Evolutionary conservation across 2,888 invertebrate species (phyloP).

Genomic region (Ophraella communa): DNA sequence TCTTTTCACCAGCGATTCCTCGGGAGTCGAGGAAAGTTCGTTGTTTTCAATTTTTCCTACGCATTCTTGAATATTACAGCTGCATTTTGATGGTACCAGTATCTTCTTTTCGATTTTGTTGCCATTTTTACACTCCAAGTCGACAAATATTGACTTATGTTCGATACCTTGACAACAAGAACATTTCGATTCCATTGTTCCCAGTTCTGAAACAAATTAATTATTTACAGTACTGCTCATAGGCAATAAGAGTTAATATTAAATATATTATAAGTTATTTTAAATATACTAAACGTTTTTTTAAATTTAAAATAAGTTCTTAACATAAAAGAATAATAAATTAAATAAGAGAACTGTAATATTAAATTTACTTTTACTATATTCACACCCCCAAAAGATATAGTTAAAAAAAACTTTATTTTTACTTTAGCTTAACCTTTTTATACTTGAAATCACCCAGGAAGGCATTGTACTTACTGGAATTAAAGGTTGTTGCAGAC

Average conservation of each 20-base stretch:
- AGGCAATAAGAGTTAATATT: no score
- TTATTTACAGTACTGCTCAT: background rate
- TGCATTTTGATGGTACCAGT: conserved; percentile 55
- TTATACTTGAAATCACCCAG: no score
- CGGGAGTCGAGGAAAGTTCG: background rate
- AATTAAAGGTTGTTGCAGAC: conserved; percentile 73
- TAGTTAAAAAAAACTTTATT: no score
- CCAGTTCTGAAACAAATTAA: background rate
- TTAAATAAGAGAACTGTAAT: no score
- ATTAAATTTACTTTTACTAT: no score
- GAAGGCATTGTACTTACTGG: conserved; percentile 65
- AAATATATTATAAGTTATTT: no score
- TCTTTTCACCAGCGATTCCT: background rate
- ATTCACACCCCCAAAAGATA: no score
- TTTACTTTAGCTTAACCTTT: no score
- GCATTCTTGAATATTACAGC: conserved; percentile 53
- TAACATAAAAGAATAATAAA: no score
- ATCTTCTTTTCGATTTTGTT: conserved; percentile 51
- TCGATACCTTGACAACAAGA: conserved; percentile 7
- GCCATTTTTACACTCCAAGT: conserved; percentile 3
- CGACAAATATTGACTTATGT: background rate
- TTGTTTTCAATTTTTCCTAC: background rate
- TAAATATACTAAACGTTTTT: no score
- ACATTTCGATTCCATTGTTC: conserved; percentile 2
- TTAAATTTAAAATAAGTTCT: no score